Base-by-base conservation (phyloP, 2,113 vertebrate species). In the Trachemys scripta region DNA sequence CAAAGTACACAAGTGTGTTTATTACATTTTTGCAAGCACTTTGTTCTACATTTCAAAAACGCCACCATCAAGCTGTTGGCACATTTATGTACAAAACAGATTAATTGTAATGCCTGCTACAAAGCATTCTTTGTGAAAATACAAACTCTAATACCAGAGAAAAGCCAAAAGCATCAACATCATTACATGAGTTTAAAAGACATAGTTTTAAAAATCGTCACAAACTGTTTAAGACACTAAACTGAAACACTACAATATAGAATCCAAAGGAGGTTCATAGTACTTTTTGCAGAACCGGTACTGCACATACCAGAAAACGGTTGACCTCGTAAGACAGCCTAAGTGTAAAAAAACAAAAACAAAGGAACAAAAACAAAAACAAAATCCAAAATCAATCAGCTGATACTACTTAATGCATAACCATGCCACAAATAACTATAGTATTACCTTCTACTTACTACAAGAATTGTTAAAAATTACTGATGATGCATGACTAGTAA, bases 1-100 rank as follows among this genome's bases (percentile, higher is more conserved):
- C 98, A 99, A 99, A 99, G 99, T 99, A 99, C 99, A 99, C 99
- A 99, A 99, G 99, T 99, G 98, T 99, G 97, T 99, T 99, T 99
- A 99, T 99, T 99, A 98, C 98, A 99, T 99, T 99, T 98, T 99
- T 98, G 99, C 99, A 99, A 99, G 99, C 99, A 99, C 98, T 99
- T 99, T 99, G 98, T 99, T 99, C 98, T 99, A 99, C 99, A 99
- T 98, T 99, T 99, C 99, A 99, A 99, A 99, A 99, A 99, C 99
- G 99, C 99, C 99, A 99, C 99, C 99, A 98, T 99, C 99, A 99
- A 99, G 99, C 99, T 99, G 99, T 99, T 99, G 99, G 99, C 99
- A 99, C 99, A 99, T 99, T 98, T 99, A 99, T 99, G 98, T 99
- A 99, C 99, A 99, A 99, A 99, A 99, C 99, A 99, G 98, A 99